phyloP scores from a whole-genome alignment of 2,888 invertebrate genomes.

The Megalurothrips usitatus region DNA sequence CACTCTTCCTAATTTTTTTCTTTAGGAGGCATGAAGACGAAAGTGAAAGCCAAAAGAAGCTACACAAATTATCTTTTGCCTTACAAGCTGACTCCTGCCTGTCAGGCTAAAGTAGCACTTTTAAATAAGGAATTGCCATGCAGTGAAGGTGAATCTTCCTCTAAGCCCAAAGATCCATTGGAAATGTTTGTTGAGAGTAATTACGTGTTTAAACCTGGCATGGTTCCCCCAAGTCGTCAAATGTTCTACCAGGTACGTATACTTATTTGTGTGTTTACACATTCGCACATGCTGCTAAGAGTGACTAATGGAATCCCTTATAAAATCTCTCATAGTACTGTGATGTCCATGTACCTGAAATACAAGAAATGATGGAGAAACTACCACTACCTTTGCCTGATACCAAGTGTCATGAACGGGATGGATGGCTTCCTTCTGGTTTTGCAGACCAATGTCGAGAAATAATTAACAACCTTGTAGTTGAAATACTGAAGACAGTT shows the following conservation, averaged over 20 bases:
- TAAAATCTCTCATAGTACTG: slow-evolving; percentile 56
- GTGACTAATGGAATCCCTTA: slow-evolving; percentile 29
- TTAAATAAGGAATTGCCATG: slow-evolving; percentile 39
- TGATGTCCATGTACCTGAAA: slow-evolving; percentile 72
- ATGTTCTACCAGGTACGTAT: slow-evolving; percentile 78
- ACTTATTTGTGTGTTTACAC: neutral
- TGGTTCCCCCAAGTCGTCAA: slow-evolving; percentile 75
- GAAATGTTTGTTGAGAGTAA: slow-evolving; percentile 48
- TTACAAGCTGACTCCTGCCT: slow-evolving; percentile 44
- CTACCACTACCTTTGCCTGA: slow-evolving; percentile 58
- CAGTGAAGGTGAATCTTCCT: slow-evolving; percentile 33
- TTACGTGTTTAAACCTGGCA: slow-evolving; percentile 63
- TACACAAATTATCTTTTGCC: slow-evolving; percentile 49
- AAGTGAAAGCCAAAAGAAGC: slow-evolving; percentile 51
- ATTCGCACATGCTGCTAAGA: slow-evolving; percentile 7
- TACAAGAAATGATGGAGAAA: slow-evolving; percentile 68
- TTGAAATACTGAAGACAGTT: slow-evolving; percentile 48
- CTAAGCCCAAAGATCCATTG: slow-evolving; percentile 35
- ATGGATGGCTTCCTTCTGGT: slow-evolving; percentile 72
- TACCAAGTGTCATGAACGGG: slow-evolving; percentile 63
- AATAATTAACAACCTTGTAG: slow-evolving; percentile 63
- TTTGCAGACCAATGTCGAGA: slow-evolving; percentile 67
- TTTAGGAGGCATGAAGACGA: slow-evolving; percentile 51
- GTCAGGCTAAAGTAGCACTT: slow-evolving; percentile 41
- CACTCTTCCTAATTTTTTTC: slow-evolving; percentile 31